These are phyloP conservation scores for Sebastes trivittatus DNA, from an alignment of 2,797 vertebrate species.

Conservation along the genomic window DNA sequence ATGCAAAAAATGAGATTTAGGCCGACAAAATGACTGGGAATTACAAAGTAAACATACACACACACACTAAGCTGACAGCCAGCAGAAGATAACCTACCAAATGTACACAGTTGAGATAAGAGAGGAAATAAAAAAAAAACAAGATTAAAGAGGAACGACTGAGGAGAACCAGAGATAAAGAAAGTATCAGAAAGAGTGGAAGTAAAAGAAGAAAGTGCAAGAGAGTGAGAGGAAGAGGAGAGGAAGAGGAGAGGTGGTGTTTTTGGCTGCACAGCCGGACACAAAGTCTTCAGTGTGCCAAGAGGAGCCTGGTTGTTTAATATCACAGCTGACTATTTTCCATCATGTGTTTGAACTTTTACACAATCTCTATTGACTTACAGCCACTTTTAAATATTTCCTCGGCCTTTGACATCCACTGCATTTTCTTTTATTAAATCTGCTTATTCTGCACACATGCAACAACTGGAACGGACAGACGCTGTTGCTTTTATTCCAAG, in stretches of 20 bases:
- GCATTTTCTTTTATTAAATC: neutral
- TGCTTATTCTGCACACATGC: neutral
- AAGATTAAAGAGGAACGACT: neutral
- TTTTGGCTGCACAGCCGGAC: constrained; percentile 7
- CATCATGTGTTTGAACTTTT: constrained; percentile 9
- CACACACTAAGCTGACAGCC: too few relatives aligned
- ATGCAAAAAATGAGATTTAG: neutral
- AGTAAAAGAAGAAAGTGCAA: too few relatives aligned
- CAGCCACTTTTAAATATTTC: neutral
- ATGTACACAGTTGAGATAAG: neutral
- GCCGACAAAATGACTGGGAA: neutral
- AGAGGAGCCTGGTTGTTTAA: constrained; percentile 30
- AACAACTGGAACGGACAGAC: neutral
- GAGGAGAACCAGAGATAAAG: neutral
- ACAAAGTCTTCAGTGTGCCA: constrained; percentile 3
- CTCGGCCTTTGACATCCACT: neutral
- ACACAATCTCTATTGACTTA: neutral
- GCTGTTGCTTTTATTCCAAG: neutral
- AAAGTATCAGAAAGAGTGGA: neutral
- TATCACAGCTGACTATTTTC: constrained; percentile 41
- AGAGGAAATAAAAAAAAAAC: neutral
- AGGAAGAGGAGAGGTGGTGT: neutral
- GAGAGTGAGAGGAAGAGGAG: neutral
- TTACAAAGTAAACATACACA: neutral
- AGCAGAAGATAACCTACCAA: neutral